phyloP scores from a whole-genome alignment of 2,888 invertebrate genomes.

The Cephalotes varians region DNA sequence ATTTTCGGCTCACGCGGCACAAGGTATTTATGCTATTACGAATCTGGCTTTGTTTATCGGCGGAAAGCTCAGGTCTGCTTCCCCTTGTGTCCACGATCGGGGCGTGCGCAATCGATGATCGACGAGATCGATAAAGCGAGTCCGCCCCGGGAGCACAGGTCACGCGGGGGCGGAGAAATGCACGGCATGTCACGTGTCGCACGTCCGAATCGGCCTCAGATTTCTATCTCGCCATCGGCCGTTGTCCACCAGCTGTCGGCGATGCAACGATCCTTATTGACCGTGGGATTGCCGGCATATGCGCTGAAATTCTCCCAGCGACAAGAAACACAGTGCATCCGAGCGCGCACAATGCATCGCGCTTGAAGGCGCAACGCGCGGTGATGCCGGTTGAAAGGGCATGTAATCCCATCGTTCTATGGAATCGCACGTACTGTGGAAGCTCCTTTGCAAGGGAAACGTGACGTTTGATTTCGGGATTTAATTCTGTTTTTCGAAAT shows the following conservation, averaged over 20 bases:
- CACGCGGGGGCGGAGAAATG: not conserved
- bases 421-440: conserved; percentile 2
- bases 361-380: conserved; percentile 5
- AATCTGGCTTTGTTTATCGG: conserved; percentile 27
- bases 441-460: not conserved
- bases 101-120: conserved; percentile 64
- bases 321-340: not conserved
- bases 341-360: not conserved
- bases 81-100: conserved; percentile 37
- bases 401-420: conserved; percentile 26
- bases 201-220: conserved; percentile 28
- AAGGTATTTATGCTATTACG: not conserved
- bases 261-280: conserved; percentile 36
- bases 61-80: not conserved
- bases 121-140: conserved; percentile 53
- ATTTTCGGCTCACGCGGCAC: not conserved
- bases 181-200: conserved; percentile 45
- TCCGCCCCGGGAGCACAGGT: not conserved
- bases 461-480: conserved; percentile 9
- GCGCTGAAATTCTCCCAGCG: conserved; percentile 5
- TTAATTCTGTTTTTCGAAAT: not conserved
- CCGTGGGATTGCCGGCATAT: conserved; percentile 37
- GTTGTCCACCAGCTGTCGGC: conserved; percentile 37
- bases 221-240: conserved; percentile 37
- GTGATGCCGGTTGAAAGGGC: not conserved